These are phyloP conservation scores for Leptodactylus fuscus DNA, from an alignment of 2,113 vertebrate species.

Conservation along the genomic window DNA sequence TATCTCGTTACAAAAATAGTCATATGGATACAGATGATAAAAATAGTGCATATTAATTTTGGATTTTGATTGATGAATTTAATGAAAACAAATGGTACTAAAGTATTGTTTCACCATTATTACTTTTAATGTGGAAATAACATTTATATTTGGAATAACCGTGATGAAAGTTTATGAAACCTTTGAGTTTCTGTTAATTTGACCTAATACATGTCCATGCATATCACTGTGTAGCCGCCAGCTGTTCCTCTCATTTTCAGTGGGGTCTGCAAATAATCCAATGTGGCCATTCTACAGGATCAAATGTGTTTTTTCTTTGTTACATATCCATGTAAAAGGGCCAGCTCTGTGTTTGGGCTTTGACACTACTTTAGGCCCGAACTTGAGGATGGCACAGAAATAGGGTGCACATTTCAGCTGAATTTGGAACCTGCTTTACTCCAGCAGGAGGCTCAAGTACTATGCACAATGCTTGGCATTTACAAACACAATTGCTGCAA, in stretches of 20 bases:
- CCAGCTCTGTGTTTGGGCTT: too few relatives aligned
- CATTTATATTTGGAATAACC: background rate
- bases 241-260: background rate
- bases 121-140: background rate
- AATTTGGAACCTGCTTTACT: too few relatives aligned
- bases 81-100: background rate
- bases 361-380: too few relatives aligned
- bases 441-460: too few relatives aligned
- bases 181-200: background rate
- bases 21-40: background rate
- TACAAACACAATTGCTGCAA: too few relatives aligned
- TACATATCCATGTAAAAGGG: too few relatives aligned
- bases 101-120: background rate
- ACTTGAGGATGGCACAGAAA: too few relatives aligned
- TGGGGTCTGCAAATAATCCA: background rate
- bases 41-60: background rate
- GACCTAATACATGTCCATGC: background rate
- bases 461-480: too few relatives aligned
- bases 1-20: conserved; percentile 14
- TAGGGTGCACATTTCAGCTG: too few relatives aligned
- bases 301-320: too few relatives aligned
- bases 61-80: background rate
- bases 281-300: too few relatives aligned
- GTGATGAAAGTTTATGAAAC: background rate
- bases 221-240: background rate